Conservation (phyloP, 2,888 invertebrate species). For the Halictus ligatus region DNA sequence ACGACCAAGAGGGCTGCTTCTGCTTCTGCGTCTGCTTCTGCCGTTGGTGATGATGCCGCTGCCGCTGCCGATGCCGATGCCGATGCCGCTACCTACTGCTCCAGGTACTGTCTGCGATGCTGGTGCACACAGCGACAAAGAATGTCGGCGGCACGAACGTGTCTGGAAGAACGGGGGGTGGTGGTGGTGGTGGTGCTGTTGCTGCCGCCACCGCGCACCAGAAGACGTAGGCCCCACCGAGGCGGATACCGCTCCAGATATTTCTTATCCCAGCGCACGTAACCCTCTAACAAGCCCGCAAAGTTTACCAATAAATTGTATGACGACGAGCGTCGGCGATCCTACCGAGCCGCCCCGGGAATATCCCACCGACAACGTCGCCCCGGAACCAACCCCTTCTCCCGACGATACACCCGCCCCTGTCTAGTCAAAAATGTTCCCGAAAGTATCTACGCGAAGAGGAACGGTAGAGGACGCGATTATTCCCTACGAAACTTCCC, state of each 20-base stretch:
- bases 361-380: slow-evolving; percentile 70
- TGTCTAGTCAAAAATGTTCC: slow-evolving; percentile 22
- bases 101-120: slow-evolving; percentile 58
- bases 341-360: slow-evolving; percentile 77
- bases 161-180: not conserved
- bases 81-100: slow-evolving; percentile 50
- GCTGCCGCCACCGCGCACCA: not conserved
- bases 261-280: slow-evolving; percentile 84
- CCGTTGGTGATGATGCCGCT: slow-evolving; percentile 37
- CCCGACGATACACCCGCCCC: no score
- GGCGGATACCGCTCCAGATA: slow-evolving; percentile 73
- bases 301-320: slow-evolving; percentile 85
- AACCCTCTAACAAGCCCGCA: slow-evolving; percentile 84
- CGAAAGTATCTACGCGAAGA: slow-evolving; percentile 4
- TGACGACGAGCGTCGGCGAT: slow-evolving; percentile 77
- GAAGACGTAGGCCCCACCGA: slow-evolving; percentile 39
- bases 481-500: not conserved
- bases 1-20: slow-evolving; percentile 68
- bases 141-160: slow-evolving; percentile 63
- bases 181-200: no score
- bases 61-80: slow-evolving; percentile 28
- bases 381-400: not conserved
- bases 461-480: not conserved
- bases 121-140: slow-evolving; percentile 65
- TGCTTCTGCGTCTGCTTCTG: slow-evolving; percentile 42